Evolutionary conservation across 2,888 invertebrate genomes (phyloP), one percentile per base, ranked within the genome.

Genomic region (Plutella xylostella): DNA sequence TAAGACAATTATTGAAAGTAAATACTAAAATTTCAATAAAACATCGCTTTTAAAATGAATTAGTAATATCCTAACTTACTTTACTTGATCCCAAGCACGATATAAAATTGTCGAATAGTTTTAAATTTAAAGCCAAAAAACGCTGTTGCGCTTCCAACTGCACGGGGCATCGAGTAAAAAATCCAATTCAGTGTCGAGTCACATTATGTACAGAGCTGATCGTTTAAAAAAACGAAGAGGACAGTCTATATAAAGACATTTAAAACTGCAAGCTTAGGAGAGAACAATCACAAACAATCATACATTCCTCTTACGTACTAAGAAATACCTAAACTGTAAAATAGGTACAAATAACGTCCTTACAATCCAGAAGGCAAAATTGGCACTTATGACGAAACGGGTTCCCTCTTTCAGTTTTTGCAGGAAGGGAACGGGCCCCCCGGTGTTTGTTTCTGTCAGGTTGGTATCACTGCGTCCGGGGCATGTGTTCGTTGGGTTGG

Each of bases 321-420:
- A 65, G 59, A 72, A 61, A 74, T 80, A 80, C 77, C 79, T 82
- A 77, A 78, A 69, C 63, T 73, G 74, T 78, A 82, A 61, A 59
- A 76, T 80, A 80, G 80, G 79, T 83, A 79, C 66, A 77, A 80
- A 79, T 62, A 79, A 78, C 72, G 79, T 82, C 78, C 83, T 80
- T 70, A 83, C 75, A 72, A 80, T 72, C 77, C 77, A 79, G 77
- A 84, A 84, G 85, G 85, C 85, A 85, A 84, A 77, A 83, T 85
- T 85, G 85, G 85, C 85, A 85, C 85, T 83, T 78, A 75, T 65
- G 65, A 76, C 75, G 67, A 71, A 72, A 68, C 71, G 67, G 68
- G 72, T 69, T 70, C 78, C 72, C 57, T 65, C 68, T 55, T 63
- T 68, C 48, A 68, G 56, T 51, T 68, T 69, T 53, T 63, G 61